Conservation (phyloP, 2,113 vertebrate genomes). For the Gallinago undulata region DNA sequence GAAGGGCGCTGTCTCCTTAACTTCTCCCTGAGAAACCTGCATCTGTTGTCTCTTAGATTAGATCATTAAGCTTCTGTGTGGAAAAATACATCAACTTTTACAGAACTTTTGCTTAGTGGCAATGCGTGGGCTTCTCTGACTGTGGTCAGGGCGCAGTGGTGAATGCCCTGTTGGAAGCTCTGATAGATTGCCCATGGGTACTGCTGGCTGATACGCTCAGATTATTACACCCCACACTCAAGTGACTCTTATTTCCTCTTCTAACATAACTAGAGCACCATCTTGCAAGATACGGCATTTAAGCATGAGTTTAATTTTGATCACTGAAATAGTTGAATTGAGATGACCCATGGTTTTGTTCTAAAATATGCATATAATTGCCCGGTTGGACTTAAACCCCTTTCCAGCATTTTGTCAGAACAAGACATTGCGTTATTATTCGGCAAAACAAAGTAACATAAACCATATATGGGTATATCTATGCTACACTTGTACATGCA, state of each 20-base stretch:
- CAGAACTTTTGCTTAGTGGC: background rate
- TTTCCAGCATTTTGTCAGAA: background rate
- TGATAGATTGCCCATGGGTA: background rate
- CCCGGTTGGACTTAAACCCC: background rate
- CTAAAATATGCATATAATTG: background rate
- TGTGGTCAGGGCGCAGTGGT: rapidly evolving
- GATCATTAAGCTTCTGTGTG: background rate
- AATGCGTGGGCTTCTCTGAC: background rate
- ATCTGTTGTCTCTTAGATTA: background rate
- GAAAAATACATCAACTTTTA: background rate
- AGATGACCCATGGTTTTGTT: background rate
- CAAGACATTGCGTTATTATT: background rate
- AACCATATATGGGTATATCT: background rate
- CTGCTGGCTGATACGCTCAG: background rate
- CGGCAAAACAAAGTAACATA: background rate
- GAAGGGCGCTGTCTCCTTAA: background rate
- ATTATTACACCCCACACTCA: background rate
- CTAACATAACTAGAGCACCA: background rate
- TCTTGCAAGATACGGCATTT: background rate
- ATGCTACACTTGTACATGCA: background rate
- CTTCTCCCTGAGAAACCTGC: background rate
- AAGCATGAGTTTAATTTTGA: background rate
- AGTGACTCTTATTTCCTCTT: background rate
- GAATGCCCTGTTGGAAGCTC: background rate
- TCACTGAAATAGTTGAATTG: background rate